Percentiles rank a stretch among this genome's conserved stretches.
These are phyloP conservation scores for Harpagoxenus sublaevis DNA, from an alignment of 2,888 invertebrate species.

Conservation along the genomic window DNA sequence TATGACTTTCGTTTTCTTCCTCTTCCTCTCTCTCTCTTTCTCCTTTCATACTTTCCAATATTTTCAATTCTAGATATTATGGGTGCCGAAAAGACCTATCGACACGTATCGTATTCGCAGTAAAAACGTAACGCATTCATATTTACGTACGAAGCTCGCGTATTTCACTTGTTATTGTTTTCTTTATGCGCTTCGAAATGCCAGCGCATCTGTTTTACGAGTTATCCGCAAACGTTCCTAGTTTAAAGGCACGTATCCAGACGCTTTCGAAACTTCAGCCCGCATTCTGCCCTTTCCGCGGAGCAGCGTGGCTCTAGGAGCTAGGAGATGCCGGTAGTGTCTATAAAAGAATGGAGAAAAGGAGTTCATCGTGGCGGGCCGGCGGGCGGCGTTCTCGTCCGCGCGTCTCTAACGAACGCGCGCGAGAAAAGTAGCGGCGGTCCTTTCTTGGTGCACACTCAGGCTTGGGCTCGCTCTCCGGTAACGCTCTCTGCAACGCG, in stretches of 20 bases:
- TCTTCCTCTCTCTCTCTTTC: background rate
- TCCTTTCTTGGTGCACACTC: constrained; percentile 61
- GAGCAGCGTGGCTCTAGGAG: background rate
- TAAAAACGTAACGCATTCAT: background rate
- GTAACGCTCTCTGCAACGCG: constrained; percentile 59
- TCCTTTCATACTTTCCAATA: background rate
- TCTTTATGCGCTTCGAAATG: constrained; percentile 21
- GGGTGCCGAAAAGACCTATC: background rate
- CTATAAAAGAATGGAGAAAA: constrained; percentile 48
- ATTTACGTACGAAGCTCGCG: constrained; percentile 30
- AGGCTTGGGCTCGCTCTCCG: constrained; percentile 50
- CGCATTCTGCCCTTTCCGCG: constrained; percentile 15
- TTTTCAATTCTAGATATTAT: constrained; percentile 17
- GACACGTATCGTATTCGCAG: constrained; percentile 5
- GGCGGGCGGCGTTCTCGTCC: constrained; percentile 22
- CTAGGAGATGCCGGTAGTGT: constrained; percentile 23
- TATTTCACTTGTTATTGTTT: constrained; percentile 48
- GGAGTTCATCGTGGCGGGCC: constrained; percentile 37
- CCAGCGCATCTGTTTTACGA: constrained; percentile 34
- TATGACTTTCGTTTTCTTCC: background rate
- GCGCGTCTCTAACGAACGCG: constrained; percentile 53
- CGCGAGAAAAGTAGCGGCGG: constrained; percentile 40
- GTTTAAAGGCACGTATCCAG: constrained; percentile 45
- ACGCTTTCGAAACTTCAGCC: constrained; percentile 47
- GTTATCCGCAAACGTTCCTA: constrained; percentile 41